Base-by-base conservation (phyloP, 2,113 vertebrate genomes). In the Mormyrus iriodes region DNA sequence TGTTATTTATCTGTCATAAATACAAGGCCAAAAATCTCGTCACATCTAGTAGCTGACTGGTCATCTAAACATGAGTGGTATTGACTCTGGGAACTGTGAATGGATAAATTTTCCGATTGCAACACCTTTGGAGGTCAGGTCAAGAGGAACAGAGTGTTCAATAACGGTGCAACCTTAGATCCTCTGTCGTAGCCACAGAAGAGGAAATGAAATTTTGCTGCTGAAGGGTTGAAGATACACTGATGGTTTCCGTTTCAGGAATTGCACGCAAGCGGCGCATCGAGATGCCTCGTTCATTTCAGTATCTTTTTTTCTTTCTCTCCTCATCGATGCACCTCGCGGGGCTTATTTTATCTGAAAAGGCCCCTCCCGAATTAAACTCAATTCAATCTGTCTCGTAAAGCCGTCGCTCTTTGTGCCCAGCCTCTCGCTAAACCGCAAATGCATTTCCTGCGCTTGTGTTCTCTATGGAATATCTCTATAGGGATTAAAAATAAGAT, bases 11-110 rank as follows among this genome's bases (percentile, higher is more conserved):
- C 39, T 39, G 9, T 91, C 3, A 31, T 88, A 89, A 91, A 88
- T 10, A 51, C 79, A 88, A 89, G 35, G 35, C 13, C 35, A 91
- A 91, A 58, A 91, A 89, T 86, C 89, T 39, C 44, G 31, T 86
- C 15, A 82, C 24, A 53, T 86, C 87, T 82, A 12, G 21, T 91
- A 15, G 65, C 46, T 76, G 84, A 52, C 21, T 24, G 93, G 92
- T 92, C 88, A 93, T 93, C 93, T 93, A 73, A 0, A 65, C 44
- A n/a, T 91, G 83, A 94, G 93, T 91, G 88, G 89, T 94, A 92
- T 91, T 89, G 93, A 93, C 4, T 88, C 89, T 92, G 86, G 76
- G 90, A 89, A 91, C 91, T 83, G 90, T 92, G 42, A 79, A 79
- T 42, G 15, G 73, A 35, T 6, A 19, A 39, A 17, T 87, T 58